Evolutionary conservation across 2,113 vertebrate species (phyloP).

Genomic region (Pithys albifrons): DNA sequence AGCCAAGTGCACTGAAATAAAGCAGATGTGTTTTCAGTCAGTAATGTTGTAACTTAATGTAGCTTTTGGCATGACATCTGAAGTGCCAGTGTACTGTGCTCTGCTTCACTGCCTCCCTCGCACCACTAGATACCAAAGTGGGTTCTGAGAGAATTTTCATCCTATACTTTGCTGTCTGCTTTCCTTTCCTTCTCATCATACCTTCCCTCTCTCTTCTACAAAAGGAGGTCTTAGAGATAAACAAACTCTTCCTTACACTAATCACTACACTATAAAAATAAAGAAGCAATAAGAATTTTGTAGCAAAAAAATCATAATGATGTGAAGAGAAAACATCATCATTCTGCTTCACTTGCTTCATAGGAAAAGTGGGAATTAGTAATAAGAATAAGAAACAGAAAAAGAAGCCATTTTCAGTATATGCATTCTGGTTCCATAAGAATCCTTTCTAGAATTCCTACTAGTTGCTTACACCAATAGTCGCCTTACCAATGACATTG

Average conservation of each 20-base stretch:
- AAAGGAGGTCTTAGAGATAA: background rate
- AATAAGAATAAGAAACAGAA: background rate
- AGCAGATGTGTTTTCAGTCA: constrained; percentile 22
- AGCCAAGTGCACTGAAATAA: background rate
- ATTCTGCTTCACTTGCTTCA: background rate
- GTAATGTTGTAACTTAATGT: constrained; percentile 1
- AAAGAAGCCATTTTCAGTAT: background rate
- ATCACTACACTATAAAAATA: background rate
- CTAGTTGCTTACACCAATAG: background rate
- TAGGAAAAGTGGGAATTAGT: background rate
- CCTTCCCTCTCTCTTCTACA: background rate
- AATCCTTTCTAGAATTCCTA: background rate
- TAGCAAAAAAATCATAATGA: background rate
- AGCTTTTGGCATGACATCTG: constrained; percentile 35
- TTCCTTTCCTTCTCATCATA: background rate
- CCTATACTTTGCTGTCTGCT: background rate
- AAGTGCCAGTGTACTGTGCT: background rate
- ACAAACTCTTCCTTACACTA: background rate
- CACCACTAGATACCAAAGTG: background rate
- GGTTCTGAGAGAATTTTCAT: background rate
- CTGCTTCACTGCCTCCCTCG: background rate
- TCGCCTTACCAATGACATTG: background rate
- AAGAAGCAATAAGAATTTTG: background rate
- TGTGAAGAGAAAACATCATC: background rate
- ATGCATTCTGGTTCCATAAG: background rate